Evolutionary conservation across 2,888 invertebrate species (phyloP).

Genomic region (Junonia oenone): DNA sequence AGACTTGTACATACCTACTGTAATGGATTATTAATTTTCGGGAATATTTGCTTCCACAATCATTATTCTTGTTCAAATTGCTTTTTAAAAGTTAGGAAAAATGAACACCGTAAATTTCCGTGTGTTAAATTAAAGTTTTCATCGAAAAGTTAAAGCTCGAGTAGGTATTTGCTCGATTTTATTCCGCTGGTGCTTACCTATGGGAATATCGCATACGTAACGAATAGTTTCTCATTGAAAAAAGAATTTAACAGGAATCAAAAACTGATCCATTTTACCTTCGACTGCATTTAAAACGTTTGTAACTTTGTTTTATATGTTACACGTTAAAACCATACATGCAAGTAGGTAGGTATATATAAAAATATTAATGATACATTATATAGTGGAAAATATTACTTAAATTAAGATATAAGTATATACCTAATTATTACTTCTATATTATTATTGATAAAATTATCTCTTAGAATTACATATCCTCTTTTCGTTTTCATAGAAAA

Average conservation of each 20-base stretch:
- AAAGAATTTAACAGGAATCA: background rate
- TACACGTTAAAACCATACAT: background rate
- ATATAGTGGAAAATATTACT: too few relatives aligned
- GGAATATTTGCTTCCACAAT: too few relatives aligned
- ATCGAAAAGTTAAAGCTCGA: conserved; percentile 2
- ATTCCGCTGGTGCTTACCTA: background rate
- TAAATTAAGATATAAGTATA: too few relatives aligned
- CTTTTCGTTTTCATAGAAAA: too few relatives aligned
- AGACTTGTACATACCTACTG: too few relatives aligned
- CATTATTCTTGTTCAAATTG: too few relatives aligned
- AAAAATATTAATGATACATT: background rate
- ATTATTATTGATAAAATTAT: background rate
- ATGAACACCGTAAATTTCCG: background rate
- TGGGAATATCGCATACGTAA: conserved; percentile 1
- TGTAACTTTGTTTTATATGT: background rate
- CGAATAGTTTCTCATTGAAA: background rate
- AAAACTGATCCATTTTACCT: background rate
- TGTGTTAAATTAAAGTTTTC: background rate
- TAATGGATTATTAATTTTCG: too few relatives aligned
- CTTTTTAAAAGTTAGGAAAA: too few relatives aligned
- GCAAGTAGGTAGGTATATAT: too few relatives aligned
- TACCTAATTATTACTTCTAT: too few relatives aligned
- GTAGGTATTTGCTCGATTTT: background rate
- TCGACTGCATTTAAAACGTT: background rate
- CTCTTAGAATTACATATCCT: too few relatives aligned